Conservation (phyloP, 2,797 vertebrate genomes). For the Acrossocheilus wenchowensis region DNA sequence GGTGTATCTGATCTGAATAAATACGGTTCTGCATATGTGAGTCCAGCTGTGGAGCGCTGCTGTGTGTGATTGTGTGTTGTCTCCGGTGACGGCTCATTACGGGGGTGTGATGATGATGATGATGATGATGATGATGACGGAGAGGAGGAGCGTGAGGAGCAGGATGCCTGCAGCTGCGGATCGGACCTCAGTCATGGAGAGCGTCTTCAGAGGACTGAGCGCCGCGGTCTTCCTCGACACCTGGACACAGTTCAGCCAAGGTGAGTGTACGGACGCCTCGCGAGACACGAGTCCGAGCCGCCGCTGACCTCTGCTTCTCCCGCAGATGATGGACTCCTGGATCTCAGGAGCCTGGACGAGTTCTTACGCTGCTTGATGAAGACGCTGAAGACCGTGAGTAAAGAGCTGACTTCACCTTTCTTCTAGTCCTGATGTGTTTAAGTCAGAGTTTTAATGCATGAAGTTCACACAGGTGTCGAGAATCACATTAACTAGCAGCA, state of each 20-base stretch:
- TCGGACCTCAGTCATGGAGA: constrained; percentile 80
- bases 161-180: not conserved
- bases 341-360: constrained; percentile 80
- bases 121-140: not conserved
- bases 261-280: not conserved
- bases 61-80: constrained; percentile 40
- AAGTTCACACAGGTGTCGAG: too few relatives aligned
- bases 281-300: not conserved
- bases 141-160: not conserved
- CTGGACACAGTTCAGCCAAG: constrained; percentile 77
- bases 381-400: constrained; percentile 81
- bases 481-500: not conserved
- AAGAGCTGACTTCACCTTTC: not conserved
- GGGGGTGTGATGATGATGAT: constrained; percentile 46
- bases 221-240: constrained; percentile 82
- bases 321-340: constrained; percentile 87
- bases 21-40: not conserved
- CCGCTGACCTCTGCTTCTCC: constrained; percentile 33
- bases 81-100: constrained; percentile 42
- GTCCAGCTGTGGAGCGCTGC: not conserved
- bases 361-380: constrained; percentile 82
- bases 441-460: not conserved
- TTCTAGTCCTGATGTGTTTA: not conserved
- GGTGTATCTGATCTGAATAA: not conserved
- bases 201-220: constrained; percentile 70